Conservation (phyloP, 2,113 vertebrate species). For the Crotalus horridus region DNA sequence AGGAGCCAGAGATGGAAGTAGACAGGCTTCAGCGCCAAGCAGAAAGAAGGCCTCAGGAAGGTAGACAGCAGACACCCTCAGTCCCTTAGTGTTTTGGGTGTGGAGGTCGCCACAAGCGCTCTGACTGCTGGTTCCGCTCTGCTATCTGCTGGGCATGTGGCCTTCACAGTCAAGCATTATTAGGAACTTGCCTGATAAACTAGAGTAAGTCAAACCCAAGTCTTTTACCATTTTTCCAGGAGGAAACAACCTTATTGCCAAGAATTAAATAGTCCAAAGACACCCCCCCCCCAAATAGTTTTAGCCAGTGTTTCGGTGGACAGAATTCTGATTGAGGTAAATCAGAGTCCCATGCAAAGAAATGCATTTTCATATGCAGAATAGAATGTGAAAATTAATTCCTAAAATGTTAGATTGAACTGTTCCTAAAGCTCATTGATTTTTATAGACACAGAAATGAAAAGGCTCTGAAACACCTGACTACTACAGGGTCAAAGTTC, state of each 20-base stretch:
- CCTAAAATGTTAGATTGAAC: background rate
- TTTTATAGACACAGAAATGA: background rate
- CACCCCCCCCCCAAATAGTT: background rate
- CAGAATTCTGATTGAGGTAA: background rate
- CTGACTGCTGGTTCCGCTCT: no score
- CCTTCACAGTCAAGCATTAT: background rate
- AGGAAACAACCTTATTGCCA: background rate
- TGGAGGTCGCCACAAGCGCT: no score
- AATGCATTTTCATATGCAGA: background rate
- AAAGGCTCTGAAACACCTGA: background rate
- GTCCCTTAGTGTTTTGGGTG: no score
- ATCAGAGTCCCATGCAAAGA: background rate
- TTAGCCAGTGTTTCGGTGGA: background rate
- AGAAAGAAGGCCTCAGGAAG: no score
- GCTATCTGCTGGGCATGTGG: no score
- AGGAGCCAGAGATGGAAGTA: no score
- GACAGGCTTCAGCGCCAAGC: no score
- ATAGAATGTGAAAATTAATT: background rate
- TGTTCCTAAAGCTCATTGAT: background rate
- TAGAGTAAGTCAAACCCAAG: background rate
- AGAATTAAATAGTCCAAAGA: background rate
- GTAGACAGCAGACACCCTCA: no score
- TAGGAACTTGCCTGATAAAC: background rate
- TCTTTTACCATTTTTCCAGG: background rate
- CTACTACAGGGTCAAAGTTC: background rate